Evolutionary conservation across 2,797 vertebrate species (phyloP).

Genomic region (Phalloptychus januarius): DNA sequence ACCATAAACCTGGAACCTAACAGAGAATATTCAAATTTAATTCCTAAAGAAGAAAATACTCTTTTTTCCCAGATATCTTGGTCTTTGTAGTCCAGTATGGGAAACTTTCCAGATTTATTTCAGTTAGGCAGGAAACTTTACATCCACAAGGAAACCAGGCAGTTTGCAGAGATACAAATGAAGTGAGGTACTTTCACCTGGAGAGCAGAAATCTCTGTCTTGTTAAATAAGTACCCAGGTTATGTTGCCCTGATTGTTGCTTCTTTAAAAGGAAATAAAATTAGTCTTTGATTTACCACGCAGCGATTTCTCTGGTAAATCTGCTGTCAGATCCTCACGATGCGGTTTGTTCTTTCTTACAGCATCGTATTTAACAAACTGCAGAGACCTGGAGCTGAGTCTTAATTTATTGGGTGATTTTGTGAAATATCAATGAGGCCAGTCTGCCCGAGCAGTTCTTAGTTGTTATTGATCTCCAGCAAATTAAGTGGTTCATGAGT

Average conservation of each 20-base stretch:
- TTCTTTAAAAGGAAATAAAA: constrained; percentile 32
- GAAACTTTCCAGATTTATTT: constrained; percentile 48
- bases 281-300: constrained; percentile 33
- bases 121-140: constrained; percentile 8
- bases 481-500: constrained; percentile 38
- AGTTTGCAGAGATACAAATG: constrained; percentile 47
- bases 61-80: constrained; percentile 24
- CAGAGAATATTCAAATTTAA: constrained; percentile 27
- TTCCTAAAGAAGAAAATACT: constrained; percentile 27
- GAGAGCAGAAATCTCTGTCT: constrained; percentile 36
- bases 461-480: constrained; percentile 43
- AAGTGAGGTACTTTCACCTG: constrained; percentile 34
- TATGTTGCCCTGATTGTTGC: constrained; percentile 20
- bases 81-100: constrained; percentile 25
- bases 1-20: constrained; percentile 15
- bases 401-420: constrained; percentile 35
- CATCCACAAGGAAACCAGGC: constrained; percentile 40
- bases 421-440: constrained; percentile 35
- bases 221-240: constrained; percentile 30
- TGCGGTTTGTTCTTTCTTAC: constrained; percentile 33
- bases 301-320: constrained; percentile 27
- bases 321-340: constrained; percentile 14
- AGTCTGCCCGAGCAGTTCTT: constrained; percentile 28
- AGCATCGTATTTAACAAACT: constrained; percentile 30
- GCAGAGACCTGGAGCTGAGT: constrained; percentile 39